Evolutionary conservation across 2,888 invertebrate species (phyloP), one percentile per base, ranked within the genome.

Genomic region (Strigamia crassipes): DNA sequence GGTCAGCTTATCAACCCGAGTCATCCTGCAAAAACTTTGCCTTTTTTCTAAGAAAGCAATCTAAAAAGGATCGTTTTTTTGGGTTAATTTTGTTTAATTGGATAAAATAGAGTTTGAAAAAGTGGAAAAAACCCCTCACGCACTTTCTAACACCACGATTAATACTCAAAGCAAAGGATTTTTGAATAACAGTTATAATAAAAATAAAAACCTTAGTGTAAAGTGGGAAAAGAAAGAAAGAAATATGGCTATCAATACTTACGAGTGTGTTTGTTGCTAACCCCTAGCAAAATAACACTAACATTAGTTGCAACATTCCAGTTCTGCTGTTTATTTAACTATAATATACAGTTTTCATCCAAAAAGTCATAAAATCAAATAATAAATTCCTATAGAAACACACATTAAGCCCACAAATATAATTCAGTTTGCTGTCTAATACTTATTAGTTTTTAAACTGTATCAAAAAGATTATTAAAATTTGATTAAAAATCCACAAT

Each of bases 351-450:
- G 23, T 73, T 73, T 23, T 73, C n/a, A 73, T 73, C 73, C 15
- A 23, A 23, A 27, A 73, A 23, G 12, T 31, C n/a, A 73, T 73
- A 73, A 73, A 73, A 73, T 73, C 13, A 73, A 73, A 31, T 27
- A 73, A 31, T 27, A 31, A 73, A 12, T 31, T 73, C n/a, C 73
- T 73, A 73, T 73, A 73, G 73, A 73, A 51, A 73, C 73, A 73
- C 73, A 73, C 73, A 73, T 73, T 73, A 73, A 73, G 73, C 73
- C 73, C 73, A 73, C 73, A 73, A 73, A 31, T 73, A 73, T 73
- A 73, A 31, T 18, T 56, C 56, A 38, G 18, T 18, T 56, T 56
- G n/a, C 56, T 56, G 56, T 56, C 56, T 56, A 56, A 56, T 73
- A 73, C 9, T 73, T 73, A 73, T 31, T 73, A 56, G 56, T 73